Evolutionary conservation across 2,797 vertebrate species (phyloP), one percentile per base, ranked within the genome.

Genomic region (Sebastes jordani): DNA sequence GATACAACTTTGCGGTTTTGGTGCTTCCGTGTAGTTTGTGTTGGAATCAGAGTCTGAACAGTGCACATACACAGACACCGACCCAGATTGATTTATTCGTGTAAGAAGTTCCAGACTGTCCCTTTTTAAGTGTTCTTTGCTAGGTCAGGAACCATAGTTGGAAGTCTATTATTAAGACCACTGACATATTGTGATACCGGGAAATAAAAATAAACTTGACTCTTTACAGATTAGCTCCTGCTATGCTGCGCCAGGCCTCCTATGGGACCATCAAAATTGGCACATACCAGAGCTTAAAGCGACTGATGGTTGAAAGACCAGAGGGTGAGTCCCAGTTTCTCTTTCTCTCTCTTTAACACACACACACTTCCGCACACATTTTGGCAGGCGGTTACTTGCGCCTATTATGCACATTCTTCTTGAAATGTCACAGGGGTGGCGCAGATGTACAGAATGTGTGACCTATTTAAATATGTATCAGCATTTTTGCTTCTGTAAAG

Each of bases 261-360:
- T 99, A 99, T 2, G 98, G 98, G 88, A 99, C 98, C 87, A 99
- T 99, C 58, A 99, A 99, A 94, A 99, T 99, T 22, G 98, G 98
- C 66, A 99, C 97, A 72, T 99, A 99, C 90, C 98, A 99, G 92
- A 99, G 96, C 58, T 84, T 99, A 68, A 99, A 99, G 93, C 94
- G 96, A 20, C 93, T 99, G 71, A 95, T 99, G 4, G 98, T 98
- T 23, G 97, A 97, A 71, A 96, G 95, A 32, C 96, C 98, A 38
- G 97, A 99, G 95, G 98, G 98, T 99, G 64, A 82, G 97, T 82
- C 60, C 49, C 38, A 69, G 52, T 87, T 72, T 62, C 27, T 66
- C 3, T 60, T 8, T 62, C 58, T 25, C 11, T 20, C 23, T n/a
- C 13, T 20, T 18, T 52, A 3, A 9, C 46, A 56, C 54, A 20